These are phyloP conservation scores for Acanthiza pusilla DNA, from an alignment of 2,797 vertebrate genomes.

Conservation along the genomic window DNA sequence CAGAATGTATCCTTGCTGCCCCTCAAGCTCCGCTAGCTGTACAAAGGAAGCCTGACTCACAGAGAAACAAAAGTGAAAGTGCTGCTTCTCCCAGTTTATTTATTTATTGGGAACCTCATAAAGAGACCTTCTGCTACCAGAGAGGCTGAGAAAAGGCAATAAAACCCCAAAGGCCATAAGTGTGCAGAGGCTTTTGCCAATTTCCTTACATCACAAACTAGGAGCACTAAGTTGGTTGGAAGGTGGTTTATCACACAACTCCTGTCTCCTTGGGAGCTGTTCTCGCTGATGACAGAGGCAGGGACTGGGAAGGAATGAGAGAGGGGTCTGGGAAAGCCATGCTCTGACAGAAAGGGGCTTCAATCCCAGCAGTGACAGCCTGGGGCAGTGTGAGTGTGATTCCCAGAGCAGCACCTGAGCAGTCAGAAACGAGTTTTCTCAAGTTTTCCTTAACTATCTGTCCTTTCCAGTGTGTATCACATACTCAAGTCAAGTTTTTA, in stretches of 20 bases:
- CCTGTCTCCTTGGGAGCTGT: neutral
- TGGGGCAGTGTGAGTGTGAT: neutral
- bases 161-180: rapidly evolving
- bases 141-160: neutral
- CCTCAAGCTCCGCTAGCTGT: rapidly evolving
- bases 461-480: neutral
- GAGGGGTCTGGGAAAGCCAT: neutral
- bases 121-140: neutral
- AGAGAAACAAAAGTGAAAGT: neutral
- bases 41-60: neutral
- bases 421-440: neutral
- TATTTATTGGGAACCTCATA: neutral
- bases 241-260: neutral
- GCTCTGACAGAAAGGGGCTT: neutral
- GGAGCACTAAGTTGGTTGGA: neutral
- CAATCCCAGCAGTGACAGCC: neutral
- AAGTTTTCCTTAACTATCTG: neutral
- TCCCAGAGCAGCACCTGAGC: neutral
- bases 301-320: neutral
- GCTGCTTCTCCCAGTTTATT: neutral
- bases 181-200: neutral
- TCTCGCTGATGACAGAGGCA: rapidly evolving
- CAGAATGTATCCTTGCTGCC: rapidly evolving
- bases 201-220: neutral
- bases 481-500: neutral